These are phyloP conservation scores for Eurois occulta DNA, from an alignment of 2,888 invertebrate species.

Conservation along the genomic window DNA sequence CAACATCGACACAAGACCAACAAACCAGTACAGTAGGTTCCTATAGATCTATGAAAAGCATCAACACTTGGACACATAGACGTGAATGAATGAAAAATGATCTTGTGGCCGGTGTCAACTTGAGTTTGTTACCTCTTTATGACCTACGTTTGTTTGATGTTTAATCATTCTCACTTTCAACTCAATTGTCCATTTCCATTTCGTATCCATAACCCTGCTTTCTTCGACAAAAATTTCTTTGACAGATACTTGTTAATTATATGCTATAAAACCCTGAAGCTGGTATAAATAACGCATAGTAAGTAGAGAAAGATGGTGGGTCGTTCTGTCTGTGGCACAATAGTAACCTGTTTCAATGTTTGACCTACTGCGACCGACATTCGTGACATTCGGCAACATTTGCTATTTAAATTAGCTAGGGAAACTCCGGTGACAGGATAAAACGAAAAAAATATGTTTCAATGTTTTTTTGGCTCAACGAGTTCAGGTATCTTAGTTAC, in stretches of 20 bases:
- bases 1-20: conserved; percentile 32
- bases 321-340: conserved; percentile 13
- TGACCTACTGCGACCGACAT: conserved; percentile 9
- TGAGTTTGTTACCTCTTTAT: conserved; percentile 3
- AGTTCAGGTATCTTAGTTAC: no score
- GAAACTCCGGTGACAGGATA: neutral
- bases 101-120: neutral
- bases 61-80: conserved; percentile 10
- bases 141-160: conserved; percentile 8
- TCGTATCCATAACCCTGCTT: conserved; percentile 16
- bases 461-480: no score
- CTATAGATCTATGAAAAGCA: conserved; percentile 3
- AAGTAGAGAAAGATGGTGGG: conserved; percentile 23
- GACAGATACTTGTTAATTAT: conserved; percentile 20
- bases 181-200: conserved; percentile 18
- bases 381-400: neutral
- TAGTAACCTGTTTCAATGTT: conserved; percentile 44
- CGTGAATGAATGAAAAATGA: conserved; percentile 32
- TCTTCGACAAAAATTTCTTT: conserved; percentile 28
- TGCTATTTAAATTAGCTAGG: conserved; percentile 4
- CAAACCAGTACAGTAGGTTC: neutral
- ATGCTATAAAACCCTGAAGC: conserved; percentile 17
- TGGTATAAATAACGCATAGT: neutral
- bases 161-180: conserved; percentile 40
- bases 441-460: neutral